Evolutionary conservation across 2,113 vertebrate genomes (phyloP).

Genomic region (Gopherus flavomarginatus): DNA sequence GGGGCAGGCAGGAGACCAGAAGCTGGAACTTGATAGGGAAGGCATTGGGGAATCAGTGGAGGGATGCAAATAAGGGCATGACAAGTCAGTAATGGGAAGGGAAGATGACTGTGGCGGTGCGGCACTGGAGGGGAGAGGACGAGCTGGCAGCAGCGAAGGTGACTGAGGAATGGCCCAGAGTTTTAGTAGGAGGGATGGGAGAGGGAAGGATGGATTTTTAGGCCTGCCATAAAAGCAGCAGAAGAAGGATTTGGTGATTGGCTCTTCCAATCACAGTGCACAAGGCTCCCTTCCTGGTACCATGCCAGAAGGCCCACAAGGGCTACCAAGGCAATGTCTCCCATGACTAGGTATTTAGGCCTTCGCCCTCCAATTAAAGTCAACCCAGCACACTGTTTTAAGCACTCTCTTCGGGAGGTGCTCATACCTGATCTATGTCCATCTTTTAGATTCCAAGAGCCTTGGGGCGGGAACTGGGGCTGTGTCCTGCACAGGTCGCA

Average conservation of each 20-base stretch:
- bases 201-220: neutral
- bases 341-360: neutral
- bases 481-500: neutral
- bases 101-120: neutral
- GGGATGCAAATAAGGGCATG: neutral
- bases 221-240: neutral
- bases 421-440: neutral
- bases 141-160: neutral
- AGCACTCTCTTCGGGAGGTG: neutral
- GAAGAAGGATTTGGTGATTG: neutral
- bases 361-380: neutral
- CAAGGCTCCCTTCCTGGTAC: neutral
- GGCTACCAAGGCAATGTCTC: neutral
- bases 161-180: constrained; percentile 12
- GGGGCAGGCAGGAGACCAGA: neutral
- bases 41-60: neutral
- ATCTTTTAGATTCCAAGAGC: neutral
- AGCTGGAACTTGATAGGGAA: neutral
- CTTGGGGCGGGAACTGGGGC: neutral
- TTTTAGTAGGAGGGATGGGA: neutral
- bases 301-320: neutral
- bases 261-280: neutral
- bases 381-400: neutral
- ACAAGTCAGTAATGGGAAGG: neutral
- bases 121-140: neutral